Base-by-base conservation (phyloP, 2,888 invertebrate species). In the Steinernema scapterisci region DNA sequence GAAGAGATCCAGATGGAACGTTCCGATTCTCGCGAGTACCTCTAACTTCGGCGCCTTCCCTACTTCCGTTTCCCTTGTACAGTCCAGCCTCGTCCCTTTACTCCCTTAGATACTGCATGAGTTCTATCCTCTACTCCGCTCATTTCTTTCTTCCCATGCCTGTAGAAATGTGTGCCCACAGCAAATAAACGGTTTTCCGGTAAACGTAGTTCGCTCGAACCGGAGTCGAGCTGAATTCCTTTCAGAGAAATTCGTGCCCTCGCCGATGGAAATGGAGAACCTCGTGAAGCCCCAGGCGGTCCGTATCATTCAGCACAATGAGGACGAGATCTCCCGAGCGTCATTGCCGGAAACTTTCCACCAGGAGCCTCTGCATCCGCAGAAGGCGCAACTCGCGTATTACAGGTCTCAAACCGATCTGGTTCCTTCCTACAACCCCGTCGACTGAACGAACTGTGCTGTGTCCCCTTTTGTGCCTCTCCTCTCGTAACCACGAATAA, bases 331-430 rank as follows among this genome's bases (percentile, higher is more conserved):
- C 72, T 83, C 82, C 56, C 80, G 82, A n/a, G 82, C 82, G 25
- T 78, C 77, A 25, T 71, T 77, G 48, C 79, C 83, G 11, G 80
- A 81, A 9, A 78, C 78, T 56, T 56, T 81, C 70, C 82, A 83
- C 45, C 75, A 77, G 52, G 75, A 80, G 23, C 82, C 83, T 13
- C 77, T 72, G 16, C 74, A 75, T 25, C 83, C 85, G 5, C 86
- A 84, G 72, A 75, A 81, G 71, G 87, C 86, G 21, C 85, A 87
- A 74, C 80, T 85, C 77, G 87, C 87, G 27, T 84, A 84, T 80
- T 85, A 86, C 83, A 87, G 87, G 87, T 87, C 85, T 46, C 83
- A 81, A 23, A 77, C 79, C 46, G 85, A 87, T 76, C 78, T 80
- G 70, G 85, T 86, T 38, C 82, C 87, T 72, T 82, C 83, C 38